phyloP scores from a whole-genome alignment of 2,797 vertebrate genomes.

The Knipowitschia caucasica region DNA sequence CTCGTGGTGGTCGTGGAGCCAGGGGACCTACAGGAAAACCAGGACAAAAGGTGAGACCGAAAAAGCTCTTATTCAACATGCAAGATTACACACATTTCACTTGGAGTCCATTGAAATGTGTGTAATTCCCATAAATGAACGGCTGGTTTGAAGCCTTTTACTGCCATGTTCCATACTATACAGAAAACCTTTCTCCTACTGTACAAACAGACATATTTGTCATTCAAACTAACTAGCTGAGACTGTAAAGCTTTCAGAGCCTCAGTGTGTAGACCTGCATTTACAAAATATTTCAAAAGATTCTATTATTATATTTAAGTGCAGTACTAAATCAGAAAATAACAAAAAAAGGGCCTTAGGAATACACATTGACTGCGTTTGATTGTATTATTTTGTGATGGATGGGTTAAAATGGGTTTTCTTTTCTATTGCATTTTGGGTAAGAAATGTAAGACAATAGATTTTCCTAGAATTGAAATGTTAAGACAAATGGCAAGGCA shows the following conservation, averaged over 20 bases:
- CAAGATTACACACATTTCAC: neutral
- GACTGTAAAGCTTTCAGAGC: neutral
- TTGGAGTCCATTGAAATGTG: neutral
- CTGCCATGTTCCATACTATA: neutral
- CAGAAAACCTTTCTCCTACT: neutral
- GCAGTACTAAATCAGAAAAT: no score
- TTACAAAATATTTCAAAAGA: neutral
- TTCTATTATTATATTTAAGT: neutral
- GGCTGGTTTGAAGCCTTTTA: neutral
- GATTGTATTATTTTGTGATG: no score
- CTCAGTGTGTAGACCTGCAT: neutral
- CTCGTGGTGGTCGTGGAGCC: conserved; percentile 93
- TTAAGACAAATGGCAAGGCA: no score
- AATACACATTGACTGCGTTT: no score
- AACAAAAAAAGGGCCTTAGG: no score
- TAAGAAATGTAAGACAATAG: no score
- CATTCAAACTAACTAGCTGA: neutral
- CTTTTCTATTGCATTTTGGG: no score
- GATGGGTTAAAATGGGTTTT: no score
- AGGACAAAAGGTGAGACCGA: conserved; percentile 85
- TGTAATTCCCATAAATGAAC: neutral
- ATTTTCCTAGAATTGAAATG: no score
- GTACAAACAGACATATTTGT: neutral
- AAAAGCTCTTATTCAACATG: neutral
- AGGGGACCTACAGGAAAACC: conserved; percentile 97